Base-by-base conservation (phyloP, 1,140 invertebrate species). In the Fopius arisanus region DNA sequence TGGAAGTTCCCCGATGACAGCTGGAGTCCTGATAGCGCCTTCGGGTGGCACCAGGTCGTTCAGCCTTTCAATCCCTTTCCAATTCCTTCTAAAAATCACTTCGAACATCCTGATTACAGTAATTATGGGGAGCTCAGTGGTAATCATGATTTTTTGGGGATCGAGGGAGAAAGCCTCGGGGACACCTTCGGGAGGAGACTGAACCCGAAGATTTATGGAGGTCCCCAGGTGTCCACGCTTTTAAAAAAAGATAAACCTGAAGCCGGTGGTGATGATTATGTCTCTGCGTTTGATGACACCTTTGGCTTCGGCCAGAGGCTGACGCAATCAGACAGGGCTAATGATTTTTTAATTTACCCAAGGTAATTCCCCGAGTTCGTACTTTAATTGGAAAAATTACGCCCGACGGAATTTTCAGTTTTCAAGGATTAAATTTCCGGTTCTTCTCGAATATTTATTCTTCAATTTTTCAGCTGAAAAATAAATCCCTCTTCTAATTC, bases 221-320 rank as follows among this genome's bases (percentile, higher is more conserved):
- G 26, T 2, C 26, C 26, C 19, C 23, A 4, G 6, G 23, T 28
- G 10, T 12, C 54, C 7, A 28, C 54, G 23, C 21, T 59, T 59
- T 12, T 28, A 59, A 59, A 19, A 12, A 59, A 59, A 28, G 5
- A 12, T 6, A 26, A 19, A 67, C 37, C 40, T 37, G 26, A 62
- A 65, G 54, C 23, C n/a, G 63, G 37, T 33, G 33, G 51, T 3
- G 16, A 72, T 37, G 26, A 72, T 66, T 72, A 43, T 37, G n/a
- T 37, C 12, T 10, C 21, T 28, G 70, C 9, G 6, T 16, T 67
- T 14, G 65, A 67, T 23, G 16, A 37, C 5, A 14, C 21, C 28
- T 40, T 33, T 19, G 48, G 67, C 19, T 73, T 67, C 48, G 71
- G 71, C n/a, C 41, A 59, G 51, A 67, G 41, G 31, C 14, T 73